A percentile compares a stretch with the other conserved stretches of the same genome.
phyloP scores from a whole-genome alignment of 2,113 vertebrate species.

The Glaucomys volans region DNA sequence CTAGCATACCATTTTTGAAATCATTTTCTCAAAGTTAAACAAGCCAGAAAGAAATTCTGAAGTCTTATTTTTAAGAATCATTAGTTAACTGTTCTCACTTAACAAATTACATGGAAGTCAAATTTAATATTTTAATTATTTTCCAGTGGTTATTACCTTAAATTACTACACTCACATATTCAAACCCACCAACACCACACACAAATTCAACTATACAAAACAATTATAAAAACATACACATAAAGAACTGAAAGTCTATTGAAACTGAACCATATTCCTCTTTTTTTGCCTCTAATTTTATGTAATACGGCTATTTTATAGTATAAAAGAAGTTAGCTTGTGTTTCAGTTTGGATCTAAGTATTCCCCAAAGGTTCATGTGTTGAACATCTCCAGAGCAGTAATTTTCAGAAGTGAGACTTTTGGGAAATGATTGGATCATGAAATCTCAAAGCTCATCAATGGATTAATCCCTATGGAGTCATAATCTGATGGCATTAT shows the following conservation, averaged over 20 bases:
- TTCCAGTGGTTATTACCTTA: background rate
- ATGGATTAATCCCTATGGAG: too few relatives aligned
- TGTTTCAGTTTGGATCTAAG: too few relatives aligned
- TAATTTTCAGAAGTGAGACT: too few relatives aligned
- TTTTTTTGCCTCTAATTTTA: background rate
- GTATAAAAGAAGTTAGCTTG: background rate
- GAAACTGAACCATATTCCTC: background rate
- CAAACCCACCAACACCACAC: background rate
- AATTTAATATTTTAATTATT: constrained; percentile 4
- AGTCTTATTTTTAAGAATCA: background rate
- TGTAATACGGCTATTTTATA: background rate
- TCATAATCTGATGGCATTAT: too few relatives aligned
- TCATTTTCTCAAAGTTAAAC: background rate
- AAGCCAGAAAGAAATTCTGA: background rate
- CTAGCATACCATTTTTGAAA: background rate
- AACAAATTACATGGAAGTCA: background rate
- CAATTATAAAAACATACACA: background rate
- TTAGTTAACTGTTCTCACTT: background rate
- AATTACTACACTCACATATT: background rate
- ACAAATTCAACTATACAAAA: background rate
- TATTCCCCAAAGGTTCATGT: too few relatives aligned
- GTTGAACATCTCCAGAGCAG: too few relatives aligned
- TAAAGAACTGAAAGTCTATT: background rate
- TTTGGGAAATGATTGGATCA: too few relatives aligned
- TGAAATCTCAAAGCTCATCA: too few relatives aligned